A percentile compares a stretch with the other conserved stretches of the same genome.
These are phyloP conservation scores for Scaptomyza tumidula DNA, from an alignment of 2,888 invertebrate genomes.

Conservation along the genomic window DNA sequence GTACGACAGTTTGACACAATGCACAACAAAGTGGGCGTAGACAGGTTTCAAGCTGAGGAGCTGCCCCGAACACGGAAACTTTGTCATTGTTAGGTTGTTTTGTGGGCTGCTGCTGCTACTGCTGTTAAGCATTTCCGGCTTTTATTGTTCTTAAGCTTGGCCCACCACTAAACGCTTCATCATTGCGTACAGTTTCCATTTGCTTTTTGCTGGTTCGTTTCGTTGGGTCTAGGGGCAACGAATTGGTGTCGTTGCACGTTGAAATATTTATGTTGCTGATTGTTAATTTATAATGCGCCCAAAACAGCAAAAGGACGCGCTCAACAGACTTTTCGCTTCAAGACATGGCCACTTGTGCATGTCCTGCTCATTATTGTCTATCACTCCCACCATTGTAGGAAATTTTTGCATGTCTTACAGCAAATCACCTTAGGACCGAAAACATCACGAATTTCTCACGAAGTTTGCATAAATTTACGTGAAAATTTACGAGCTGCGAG, in stretches of 20 bases:
- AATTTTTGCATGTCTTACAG: slow-evolving; percentile 65
- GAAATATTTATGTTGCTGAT: slow-evolving; percentile 73
- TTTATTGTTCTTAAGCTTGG: slow-evolving; percentile 72
- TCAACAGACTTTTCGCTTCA: slow-evolving; percentile 24
- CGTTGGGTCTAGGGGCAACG: slow-evolving; percentile 19
- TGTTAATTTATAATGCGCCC: slow-evolving; percentile 74
- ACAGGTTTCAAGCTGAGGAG: slow-evolving; percentile 36
- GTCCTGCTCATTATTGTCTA: slow-evolving; percentile 61
- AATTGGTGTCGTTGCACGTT: slow-evolving; percentile 73
- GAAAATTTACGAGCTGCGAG: slow-evolving; percentile 75
- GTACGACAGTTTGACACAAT: slow-evolving; percentile 75
- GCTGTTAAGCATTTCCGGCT: slow-evolving; percentile 66
- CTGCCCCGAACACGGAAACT: slow-evolving; percentile 60
- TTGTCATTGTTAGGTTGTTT: slow-evolving; percentile 70
- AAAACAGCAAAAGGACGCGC: slow-evolving; percentile 9
- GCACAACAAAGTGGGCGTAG: slow-evolving; percentile 77
- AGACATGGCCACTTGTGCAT: slow-evolving; percentile 51
- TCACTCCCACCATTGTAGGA: neutral
- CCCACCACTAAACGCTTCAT: slow-evolving; percentile 74
- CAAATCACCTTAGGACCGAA: slow-evolving; percentile 65
- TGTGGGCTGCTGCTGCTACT: slow-evolving; percentile 47
- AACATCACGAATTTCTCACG: slow-evolving; percentile 58
- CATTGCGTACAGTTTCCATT: slow-evolving; percentile 66
- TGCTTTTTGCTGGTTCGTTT: slow-evolving; percentile 28
- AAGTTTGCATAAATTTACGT: slow-evolving; percentile 73